Conservation (phyloP, 1,140 invertebrate species). For the Argopecten irradians region DNA sequence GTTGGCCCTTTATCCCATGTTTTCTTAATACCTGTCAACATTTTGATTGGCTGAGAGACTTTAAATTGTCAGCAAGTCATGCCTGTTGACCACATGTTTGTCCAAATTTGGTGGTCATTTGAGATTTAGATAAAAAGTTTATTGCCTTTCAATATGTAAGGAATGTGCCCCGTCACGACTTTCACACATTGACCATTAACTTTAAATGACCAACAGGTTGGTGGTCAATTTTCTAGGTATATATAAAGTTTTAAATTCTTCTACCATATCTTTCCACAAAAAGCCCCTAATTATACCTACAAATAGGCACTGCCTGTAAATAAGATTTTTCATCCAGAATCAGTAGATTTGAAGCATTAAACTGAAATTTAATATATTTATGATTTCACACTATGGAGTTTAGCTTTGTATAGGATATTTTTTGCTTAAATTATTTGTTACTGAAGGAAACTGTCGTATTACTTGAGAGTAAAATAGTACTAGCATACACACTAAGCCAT, state of each 20-base stretch:
- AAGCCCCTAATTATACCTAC: too few species aligned
- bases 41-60: neutral
- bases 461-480: too few species aligned
- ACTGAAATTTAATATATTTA: too few species aligned
- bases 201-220: neutral
- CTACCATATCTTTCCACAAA: too few species aligned
- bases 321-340: too few species aligned
- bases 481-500: too few species aligned
- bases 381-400: too few species aligned
- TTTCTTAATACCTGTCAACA: neutral
- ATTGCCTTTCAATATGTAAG: neutral
- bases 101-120: slow-evolving; percentile 7
- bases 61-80: neutral
- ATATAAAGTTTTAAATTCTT: neutral
- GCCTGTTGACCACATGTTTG: neutral
- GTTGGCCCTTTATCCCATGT: neutral
- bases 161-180: neutral
- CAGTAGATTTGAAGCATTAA: too few species aligned
- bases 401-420: too few species aligned
- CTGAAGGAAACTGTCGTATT: neutral
- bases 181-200: neutral
- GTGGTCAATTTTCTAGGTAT: neutral
- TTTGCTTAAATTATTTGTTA: neutral
- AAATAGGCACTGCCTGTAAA: too few species aligned
- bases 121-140: neutral